These are phyloP conservation scores for Bombus haemorrhoidalis DNA, from an alignment of 1,140 invertebrate genomes.

Conservation along the genomic window DNA sequence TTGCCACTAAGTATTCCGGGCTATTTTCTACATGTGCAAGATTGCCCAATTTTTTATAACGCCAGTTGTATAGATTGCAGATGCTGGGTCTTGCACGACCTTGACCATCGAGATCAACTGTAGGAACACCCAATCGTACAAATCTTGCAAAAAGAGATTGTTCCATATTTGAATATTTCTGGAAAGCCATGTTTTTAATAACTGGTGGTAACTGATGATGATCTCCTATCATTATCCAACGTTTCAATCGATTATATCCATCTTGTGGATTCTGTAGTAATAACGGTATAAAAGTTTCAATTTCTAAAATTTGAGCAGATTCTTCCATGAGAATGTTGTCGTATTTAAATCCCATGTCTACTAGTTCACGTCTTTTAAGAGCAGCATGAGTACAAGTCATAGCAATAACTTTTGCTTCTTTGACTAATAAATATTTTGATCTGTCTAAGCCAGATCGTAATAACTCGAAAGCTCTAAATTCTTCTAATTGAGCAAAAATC, in stretches of 20 bases:
- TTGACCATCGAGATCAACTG: conserved; percentile 98
- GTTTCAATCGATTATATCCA: conserved; percentile 96
- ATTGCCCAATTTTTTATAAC: conserved; percentile 97
- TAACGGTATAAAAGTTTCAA: conserved; percentile 99
- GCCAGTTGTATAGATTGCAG: conserved; percentile 98
- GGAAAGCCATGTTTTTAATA: conserved; percentile 99
- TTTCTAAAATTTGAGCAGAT: conserved; percentile 99
- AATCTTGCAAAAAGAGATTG: conserved; percentile 98
- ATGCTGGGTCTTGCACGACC: conserved; percentile 96
- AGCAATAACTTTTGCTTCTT: conserved; percentile 99
- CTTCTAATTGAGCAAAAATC: conserved; percentile 98
- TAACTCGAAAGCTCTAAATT: conserved; percentile 99
- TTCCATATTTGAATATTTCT: conserved; percentile 99
- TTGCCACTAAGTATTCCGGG: conserved; percentile 93
- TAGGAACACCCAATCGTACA: conserved; percentile 97
- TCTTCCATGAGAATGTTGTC: conserved; percentile 99
- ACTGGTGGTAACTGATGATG: conserved; percentile 99
- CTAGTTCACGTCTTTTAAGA: conserved; percentile 97
- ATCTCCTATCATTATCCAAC: conserved; percentile 99
- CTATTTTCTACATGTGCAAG: conserved; percentile 92
- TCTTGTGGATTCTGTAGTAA: conserved; percentile 98
- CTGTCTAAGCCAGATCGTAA: conserved; percentile 96
- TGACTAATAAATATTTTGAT: conserved; percentile 97
- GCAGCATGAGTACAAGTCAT: conserved; percentile 99
- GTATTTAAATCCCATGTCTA: conserved; percentile 98